Conservation (phyloP, 2,797 vertebrate genomes). For the Avahi laniger region DNA sequence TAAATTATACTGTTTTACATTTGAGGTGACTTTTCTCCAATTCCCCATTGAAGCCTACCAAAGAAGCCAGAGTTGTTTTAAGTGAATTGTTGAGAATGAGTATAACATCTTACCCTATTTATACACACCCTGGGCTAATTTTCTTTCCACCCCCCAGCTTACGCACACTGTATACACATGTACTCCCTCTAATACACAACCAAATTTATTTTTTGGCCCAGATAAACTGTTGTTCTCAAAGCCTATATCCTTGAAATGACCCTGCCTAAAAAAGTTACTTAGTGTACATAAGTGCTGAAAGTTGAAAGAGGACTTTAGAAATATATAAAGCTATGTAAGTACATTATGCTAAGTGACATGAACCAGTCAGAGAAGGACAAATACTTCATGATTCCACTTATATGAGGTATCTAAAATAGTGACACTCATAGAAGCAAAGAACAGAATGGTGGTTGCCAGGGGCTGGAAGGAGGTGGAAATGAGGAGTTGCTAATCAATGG, state of each 20-base stretch:
- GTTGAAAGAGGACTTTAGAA: slow-evolving; percentile 5
- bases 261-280: neutral
- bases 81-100: neutral
- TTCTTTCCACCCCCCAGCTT: neutral
- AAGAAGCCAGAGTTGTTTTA: neutral
- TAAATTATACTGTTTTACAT: neutral
- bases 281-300: neutral
- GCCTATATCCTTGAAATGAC: neutral
- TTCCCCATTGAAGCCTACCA: neutral
- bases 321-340: neutral
- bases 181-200: neutral
- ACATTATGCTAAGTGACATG: neutral
- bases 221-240: neutral
- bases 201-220: neutral
- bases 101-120: neutral
- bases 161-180: neutral
- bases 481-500: neutral
- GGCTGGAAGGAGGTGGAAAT: neutral
- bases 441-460: neutral
- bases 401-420: neutral
- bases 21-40: neutral
- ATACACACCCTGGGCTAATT: neutral
- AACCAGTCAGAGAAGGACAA: neutral
- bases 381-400: neutral
- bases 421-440: neutral